Percentiles rank a stretch among this genome's conserved stretches.
phyloP scores from a whole-genome alignment of 2,797 vertebrate species.

The Leucoraja ocellata region DNA sequence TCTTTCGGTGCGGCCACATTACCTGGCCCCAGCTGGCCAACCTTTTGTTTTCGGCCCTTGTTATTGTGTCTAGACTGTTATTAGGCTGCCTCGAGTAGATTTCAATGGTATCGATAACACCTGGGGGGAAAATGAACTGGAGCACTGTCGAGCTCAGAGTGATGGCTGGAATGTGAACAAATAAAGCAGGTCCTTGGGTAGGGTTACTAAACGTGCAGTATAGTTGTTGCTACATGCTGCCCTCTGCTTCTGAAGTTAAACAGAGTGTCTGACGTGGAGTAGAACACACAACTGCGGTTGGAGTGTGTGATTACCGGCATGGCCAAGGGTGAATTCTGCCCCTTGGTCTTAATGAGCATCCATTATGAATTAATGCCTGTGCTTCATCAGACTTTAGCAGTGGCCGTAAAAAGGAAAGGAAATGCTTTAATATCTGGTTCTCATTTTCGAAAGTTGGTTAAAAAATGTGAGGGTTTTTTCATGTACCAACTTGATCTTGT shows the following conservation, averaged over 20 bases:
- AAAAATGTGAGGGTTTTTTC: too few species aligned
- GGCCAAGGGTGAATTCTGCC: background rate
- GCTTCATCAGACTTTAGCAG: background rate
- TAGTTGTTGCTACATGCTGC: too few species aligned
- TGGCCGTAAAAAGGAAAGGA: background rate
- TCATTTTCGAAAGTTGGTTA: background rate
- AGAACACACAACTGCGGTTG: too few species aligned
- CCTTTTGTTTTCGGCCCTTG: background rate
- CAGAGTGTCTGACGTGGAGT: too few species aligned
- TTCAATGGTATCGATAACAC: background rate
- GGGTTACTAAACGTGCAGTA: background rate
- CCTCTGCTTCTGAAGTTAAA: too few species aligned
- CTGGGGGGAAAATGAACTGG: background rate
- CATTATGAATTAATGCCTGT: background rate
- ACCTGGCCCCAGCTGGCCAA: background rate
- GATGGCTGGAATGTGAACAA: background rate
- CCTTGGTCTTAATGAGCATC: background rate
- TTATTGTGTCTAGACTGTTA: conserved; percentile 29
- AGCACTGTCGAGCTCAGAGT: background rate
- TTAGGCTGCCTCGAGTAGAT: background rate
- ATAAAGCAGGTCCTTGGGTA: background rate
- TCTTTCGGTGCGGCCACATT: background rate
- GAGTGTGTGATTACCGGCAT: too few species aligned
- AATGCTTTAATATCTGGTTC: background rate
- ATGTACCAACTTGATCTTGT: too few species aligned